These are phyloP conservation scores for Folsomia manolachei DNA, from an alignment of 2,888 invertebrate genomes.

Conservation along the genomic window DNA sequence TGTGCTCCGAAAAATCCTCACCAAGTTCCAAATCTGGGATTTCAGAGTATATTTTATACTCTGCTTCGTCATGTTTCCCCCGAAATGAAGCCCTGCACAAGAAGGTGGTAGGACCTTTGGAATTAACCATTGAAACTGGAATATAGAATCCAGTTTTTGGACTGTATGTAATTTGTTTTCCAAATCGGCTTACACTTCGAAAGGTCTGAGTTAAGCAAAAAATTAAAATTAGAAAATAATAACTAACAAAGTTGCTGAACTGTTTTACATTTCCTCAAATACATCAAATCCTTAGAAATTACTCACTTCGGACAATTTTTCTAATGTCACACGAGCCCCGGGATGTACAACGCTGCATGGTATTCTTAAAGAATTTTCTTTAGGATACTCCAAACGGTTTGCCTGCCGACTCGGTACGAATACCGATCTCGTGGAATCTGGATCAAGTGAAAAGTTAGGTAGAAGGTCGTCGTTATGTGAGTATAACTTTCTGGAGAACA, in stretches of 20 bases:
- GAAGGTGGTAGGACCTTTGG: conserved; percentile 29
- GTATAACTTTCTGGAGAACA: too few species aligned
- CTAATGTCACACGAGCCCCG: conserved; percentile 33
- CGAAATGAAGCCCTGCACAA: conserved; percentile 39
- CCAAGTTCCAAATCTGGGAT: too few species aligned
- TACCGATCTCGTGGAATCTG: conserved; percentile 18
- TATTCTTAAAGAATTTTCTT: conserved; percentile 26
- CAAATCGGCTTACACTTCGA: too few species aligned
- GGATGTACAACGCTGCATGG: conserved; percentile 40
- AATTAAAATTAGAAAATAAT: background rate
- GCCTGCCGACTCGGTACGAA: conserved; percentile 26
- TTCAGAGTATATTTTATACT: conserved; percentile 20
- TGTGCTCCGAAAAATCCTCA: background rate
- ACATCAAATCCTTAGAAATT: background rate
- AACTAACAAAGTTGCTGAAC: background rate
- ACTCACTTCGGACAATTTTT: conserved; percentile 29
- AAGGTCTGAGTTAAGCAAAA: background rate
- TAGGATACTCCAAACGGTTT: conserved; percentile 22
- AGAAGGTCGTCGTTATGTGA: too few species aligned
- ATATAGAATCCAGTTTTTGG: conserved; percentile 42
- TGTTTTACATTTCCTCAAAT: background rate
- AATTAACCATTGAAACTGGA: conserved; percentile 18
- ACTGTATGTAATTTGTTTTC: conserved; percentile 37
- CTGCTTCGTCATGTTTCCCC: conserved; percentile 34
- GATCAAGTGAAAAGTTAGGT: background rate